Evolutionary conservation across 2,797 vertebrate species (phyloP).

Genomic region (Fistularia tabacaria): DNA sequence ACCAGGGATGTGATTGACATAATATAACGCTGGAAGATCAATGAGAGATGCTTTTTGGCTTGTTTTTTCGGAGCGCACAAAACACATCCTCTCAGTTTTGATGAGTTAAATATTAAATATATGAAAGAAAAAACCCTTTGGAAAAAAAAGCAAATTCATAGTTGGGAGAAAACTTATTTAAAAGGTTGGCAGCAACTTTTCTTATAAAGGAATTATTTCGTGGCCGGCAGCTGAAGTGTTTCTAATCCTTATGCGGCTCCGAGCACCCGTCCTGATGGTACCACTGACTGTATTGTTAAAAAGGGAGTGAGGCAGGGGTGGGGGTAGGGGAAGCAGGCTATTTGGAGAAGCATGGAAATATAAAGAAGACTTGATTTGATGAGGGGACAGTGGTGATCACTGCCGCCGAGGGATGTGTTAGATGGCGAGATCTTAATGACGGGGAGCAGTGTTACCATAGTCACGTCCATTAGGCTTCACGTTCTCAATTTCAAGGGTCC

Average conservation of each 20-base stretch:
- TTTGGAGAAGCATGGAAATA: conserved; percentile 30
- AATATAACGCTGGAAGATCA: conserved; percentile 34
- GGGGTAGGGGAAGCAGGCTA: conserved; percentile 9
- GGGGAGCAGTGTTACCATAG: conserved; percentile 65
- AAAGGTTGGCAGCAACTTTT: conserved; percentile 9
- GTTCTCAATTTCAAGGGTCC: conserved; percentile 91
- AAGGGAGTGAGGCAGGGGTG: background rate
- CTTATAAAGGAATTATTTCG: background rate
- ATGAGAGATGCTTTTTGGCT: conserved; percentile 25
- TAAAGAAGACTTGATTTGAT: conserved; percentile 1
- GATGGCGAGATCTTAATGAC: background rate
- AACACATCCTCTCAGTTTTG: background rate
- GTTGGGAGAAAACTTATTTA: conserved; percentile 2
- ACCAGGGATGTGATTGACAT: conserved; percentile 19
- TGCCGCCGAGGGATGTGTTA: too few species aligned
- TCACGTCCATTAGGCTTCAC: conserved; percentile 61
- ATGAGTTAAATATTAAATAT: too few species aligned
- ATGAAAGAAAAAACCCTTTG: background rate
- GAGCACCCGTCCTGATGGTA: conserved; percentile 6
- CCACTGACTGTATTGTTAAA: conserved; percentile 9
- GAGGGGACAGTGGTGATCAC: conserved; percentile 9
- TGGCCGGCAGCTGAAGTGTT: background rate
- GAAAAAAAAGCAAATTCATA: conserved; percentile 3
- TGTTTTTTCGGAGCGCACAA: conserved; percentile 25
- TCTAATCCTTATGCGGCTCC: conserved; percentile 20